Evolutionary conservation across 2,113 vertebrate genomes (phyloP).

Genomic region (Tympanuchus pallidicinctus): DNA sequence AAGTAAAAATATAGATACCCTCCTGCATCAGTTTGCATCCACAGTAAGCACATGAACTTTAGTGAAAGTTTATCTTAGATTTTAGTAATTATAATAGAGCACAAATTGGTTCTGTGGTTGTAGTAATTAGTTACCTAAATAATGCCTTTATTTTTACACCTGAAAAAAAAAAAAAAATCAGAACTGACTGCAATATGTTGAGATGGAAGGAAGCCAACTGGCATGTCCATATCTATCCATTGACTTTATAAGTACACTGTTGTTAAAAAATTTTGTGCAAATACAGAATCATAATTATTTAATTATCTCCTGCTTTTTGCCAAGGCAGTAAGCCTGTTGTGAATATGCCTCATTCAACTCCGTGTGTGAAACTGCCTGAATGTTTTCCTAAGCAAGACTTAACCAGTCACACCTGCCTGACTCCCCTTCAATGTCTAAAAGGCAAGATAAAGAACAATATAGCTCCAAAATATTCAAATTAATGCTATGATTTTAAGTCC

Average conservation of each 20-base stretch:
- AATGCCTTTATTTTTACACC: slow-evolving; percentile 20
- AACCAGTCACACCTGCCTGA: background rate
- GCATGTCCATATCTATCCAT: background rate
- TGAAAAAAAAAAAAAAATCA: slow-evolving; percentile 3
- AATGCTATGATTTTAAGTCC: background rate
- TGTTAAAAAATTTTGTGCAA: slow-evolving; percentile 34
- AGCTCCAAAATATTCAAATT: background rate
- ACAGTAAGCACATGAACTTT: background rate
- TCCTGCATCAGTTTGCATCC: background rate
- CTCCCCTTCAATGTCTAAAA: background rate
- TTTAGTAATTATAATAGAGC: slow-evolving; percentile 4
- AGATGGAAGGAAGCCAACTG: slow-evolving; percentile 41
- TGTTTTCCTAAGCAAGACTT: background rate
- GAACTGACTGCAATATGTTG: background rate
- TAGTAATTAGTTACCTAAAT: slow-evolving; percentile 44
- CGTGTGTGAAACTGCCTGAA: background rate
- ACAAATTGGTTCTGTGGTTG: slow-evolving; percentile 36
- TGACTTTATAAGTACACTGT: slow-evolving; percentile 40
- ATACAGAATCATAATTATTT: slow-evolving; percentile 34
- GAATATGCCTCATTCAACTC: background rate
- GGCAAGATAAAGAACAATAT: background rate
- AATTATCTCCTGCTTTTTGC: slow-evolving; percentile 7
- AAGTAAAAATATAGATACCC: slow-evolving; percentile 18
- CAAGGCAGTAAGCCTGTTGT: background rate
- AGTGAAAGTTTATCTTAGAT: slow-evolving; percentile 17